Evolutionary conservation across 2,113 vertebrate species (phyloP), one percentile per base, ranked within the genome.

Genomic region (Gorilla gorilla): DNA sequence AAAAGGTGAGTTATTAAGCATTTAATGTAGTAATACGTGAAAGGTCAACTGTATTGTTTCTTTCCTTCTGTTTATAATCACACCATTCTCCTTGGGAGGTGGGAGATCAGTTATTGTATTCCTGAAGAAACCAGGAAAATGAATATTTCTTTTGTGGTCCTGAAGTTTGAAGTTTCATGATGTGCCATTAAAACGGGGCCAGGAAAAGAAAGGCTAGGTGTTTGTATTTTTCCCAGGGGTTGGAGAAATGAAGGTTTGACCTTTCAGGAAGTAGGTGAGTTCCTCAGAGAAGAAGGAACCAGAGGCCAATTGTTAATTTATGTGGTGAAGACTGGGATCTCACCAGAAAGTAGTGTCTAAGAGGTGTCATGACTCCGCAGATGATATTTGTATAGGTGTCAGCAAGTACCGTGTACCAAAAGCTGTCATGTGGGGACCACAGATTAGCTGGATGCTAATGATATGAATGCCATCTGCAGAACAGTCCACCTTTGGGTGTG

Each of bases 1-100:
- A 59, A 92, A 92, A 78, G 10, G 5, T 35, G 5, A 85, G 55
- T 40, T 89, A 50, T n/a, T 79, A 88, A 45, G 35, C 23, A 85
- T 13, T 82, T 89, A 72, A 70, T 59, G 40, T 52, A 32, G 17
- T 89, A 25, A 80, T 43, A 66, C 59, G 52, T 76, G 48, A 84
- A 90, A 81, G 59, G 3, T 55, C 25, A 80, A 20, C 5, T 35
- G 8, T 38, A 10, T 66, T 52, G 6, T 72, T 72, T 85, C 30
- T 78, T 82, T 95, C 48, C 38, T 73, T 50, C 59, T 82, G 25
- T 82, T 95, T 90, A 16, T 92, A 70, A 70, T 40, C 35, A 79
- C 38, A 23, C 1, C 14, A 5, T 93, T 95, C 30, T 87, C 38
- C 17, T 55, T n/a, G 6, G 73, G 35, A 70, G 13, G 14, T 93